These are phyloP conservation scores for Charaxes varanes DNA, from an alignment of 1,140 invertebrate genomes.

Conservation along the genomic window DNA sequence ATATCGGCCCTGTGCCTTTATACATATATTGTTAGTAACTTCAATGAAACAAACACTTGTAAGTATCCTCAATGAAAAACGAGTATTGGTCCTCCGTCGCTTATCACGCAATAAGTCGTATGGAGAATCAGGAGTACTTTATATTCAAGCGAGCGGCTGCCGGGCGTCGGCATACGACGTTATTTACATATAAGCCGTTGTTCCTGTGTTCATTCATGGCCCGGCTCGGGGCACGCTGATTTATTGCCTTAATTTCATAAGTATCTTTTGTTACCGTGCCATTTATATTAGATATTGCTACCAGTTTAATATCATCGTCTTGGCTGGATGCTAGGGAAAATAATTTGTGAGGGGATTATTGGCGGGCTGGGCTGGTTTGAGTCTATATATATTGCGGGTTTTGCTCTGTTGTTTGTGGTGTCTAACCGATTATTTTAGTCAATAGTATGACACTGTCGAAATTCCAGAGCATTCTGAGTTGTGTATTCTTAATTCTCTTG, in stretches of 20 bases:
- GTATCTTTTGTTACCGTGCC: slow-evolving; percentile 63
- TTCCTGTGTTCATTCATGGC: slow-evolving; percentile 56
- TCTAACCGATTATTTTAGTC: too few species aligned
- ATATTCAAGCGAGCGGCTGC: slow-evolving; percentile 40
- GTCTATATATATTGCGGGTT: too few species aligned
- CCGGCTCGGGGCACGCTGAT: slow-evolving; percentile 46
- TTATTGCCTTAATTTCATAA: slow-evolving; percentile 71
- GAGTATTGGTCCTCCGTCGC: slow-evolving; percentile 35
- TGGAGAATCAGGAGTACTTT: slow-evolving; percentile 44
- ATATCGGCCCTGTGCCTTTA: too few species aligned
- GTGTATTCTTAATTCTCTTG: too few species aligned
- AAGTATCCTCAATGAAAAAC: too few species aligned
- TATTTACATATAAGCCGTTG: slow-evolving; percentile 68
- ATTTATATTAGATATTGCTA: slow-evolving; percentile 47
- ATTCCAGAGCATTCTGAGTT: too few species aligned
- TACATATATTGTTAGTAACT: too few species aligned
- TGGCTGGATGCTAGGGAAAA: slow-evolving; percentile 5
- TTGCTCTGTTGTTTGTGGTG: too few species aligned
- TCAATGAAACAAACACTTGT: background rate
- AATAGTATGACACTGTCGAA: too few species aligned
- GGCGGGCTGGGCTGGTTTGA: too few species aligned
- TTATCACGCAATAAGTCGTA: slow-evolving; percentile 30
- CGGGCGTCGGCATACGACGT: slow-evolving; percentile 45
- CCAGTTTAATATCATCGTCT: slow-evolving; percentile 22
- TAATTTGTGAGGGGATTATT: slow-evolving; percentile 11